phyloP scores from a whole-genome alignment of 2,113 vertebrate species.

The Spilogale gracilis region DNA sequence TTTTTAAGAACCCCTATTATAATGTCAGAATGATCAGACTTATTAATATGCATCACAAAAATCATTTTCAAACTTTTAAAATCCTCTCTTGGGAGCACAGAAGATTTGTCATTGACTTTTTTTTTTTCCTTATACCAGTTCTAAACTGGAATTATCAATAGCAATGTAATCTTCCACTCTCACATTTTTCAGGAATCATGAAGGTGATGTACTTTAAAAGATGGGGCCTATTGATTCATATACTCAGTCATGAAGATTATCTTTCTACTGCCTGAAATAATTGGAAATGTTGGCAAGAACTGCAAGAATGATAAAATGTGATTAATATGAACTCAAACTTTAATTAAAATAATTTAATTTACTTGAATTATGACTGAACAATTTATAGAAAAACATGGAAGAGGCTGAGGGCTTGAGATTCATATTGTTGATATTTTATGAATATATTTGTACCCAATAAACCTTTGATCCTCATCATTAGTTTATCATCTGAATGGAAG shows the following conservation, averaged over 20 bases:
- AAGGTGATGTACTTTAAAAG: neutral
- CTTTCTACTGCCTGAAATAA: neutral
- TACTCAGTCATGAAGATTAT: neutral
- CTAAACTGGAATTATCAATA: neutral
- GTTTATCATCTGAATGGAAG: neutral
- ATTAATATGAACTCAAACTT: neutral
- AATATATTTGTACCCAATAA: neutral
- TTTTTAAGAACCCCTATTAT: neutral
- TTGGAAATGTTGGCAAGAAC: neutral
- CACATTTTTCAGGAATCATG: neutral
- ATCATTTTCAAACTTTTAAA: conserved; percentile 32
- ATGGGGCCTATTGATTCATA: neutral
- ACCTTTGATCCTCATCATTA: neutral
- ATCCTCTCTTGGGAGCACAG: neutral
- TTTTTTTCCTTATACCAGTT: neutral
- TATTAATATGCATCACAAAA: neutral
- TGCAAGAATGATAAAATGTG: neutral
- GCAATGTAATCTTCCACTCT: neutral
- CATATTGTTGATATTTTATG: neutral
- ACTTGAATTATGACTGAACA: neutral
- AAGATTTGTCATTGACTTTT: neutral
- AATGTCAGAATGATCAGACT: neutral
- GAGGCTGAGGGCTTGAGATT: neutral
- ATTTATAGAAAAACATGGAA: neutral
- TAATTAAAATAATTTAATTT: conserved; percentile 17